Percentiles rank a stretch among this genome's conserved stretches.
phyloP scores from a whole-genome alignment of 1,140 invertebrate genomes.

The Lepidurus couesii region DNA sequence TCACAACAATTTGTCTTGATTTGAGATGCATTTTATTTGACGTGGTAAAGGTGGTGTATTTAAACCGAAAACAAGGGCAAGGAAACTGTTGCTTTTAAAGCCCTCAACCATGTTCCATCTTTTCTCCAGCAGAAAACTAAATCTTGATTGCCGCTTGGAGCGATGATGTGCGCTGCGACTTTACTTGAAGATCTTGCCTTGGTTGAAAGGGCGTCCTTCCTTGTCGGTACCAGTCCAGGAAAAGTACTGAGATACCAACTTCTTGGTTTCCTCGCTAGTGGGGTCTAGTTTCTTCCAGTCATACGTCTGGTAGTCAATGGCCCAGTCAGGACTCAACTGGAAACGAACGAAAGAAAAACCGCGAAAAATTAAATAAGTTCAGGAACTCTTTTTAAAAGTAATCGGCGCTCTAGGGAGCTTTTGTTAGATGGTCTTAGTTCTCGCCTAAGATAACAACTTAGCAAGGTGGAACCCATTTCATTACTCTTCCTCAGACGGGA shows the following conservation, averaged over 20 bases:
- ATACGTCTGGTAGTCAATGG: slow-evolving; percentile 96
- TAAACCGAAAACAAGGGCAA: slow-evolving; percentile 31
- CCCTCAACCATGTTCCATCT: neutral
- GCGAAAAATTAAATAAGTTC: neutral
- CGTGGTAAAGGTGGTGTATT: slow-evolving; percentile 26
- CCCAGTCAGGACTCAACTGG: slow-evolving; percentile 82
- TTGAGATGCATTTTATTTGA: slow-evolving; percentile 1
- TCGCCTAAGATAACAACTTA: slow-evolving; percentile 22
- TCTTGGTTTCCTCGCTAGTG: slow-evolving; percentile 72
- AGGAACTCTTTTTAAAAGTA: neutral
- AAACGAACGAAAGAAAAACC: slow-evolving; percentile 42
- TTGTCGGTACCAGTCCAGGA: slow-evolving; percentile 84
- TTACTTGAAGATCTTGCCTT: slow-evolving; percentile 99
- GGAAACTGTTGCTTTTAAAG: slow-evolving; percentile 24
- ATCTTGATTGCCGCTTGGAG: neutral
- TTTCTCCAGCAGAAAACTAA: neutral
- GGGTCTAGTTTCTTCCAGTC: slow-evolving; percentile 93
- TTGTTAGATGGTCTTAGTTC: slow-evolving; percentile 30
- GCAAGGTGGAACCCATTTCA: slow-evolving; percentile 28
- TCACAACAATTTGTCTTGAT: neutral
- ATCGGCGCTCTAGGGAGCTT: neutral
- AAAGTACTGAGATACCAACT: slow-evolving; percentile 86
- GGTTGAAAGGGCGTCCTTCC: slow-evolving; percentile 85
- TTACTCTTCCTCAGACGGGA: slow-evolving; percentile 24
- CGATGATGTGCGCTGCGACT: slow-evolving; percentile 33